Percentiles rank a stretch among this genome's conserved stretches.
phyloP scores from a whole-genome alignment of 2,113 vertebrate species.

The Neotoma lepida region DNA sequence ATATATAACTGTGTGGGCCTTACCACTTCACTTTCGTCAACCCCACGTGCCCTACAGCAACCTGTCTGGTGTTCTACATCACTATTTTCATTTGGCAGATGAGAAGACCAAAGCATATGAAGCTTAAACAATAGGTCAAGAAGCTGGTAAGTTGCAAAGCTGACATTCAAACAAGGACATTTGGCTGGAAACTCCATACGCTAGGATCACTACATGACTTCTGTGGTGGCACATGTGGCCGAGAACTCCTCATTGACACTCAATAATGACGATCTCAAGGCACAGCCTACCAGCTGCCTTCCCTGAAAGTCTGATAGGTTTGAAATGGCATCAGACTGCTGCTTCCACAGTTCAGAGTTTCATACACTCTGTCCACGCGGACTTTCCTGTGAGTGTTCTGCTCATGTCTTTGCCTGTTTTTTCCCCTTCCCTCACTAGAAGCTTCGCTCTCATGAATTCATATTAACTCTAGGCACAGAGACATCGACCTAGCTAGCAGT shows the following conservation, averaged over 20 bases:
- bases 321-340: neutral
- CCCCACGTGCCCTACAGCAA: neutral
- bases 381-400: neutral
- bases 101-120: neutral
- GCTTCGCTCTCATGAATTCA: neutral
- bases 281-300: neutral
- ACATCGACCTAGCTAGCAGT: neutral
- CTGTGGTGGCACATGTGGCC: neutral
- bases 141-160: neutral
- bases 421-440: neutral
- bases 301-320: neutral
- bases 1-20: neutral
- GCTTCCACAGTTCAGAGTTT: neutral
- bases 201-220: neutral
- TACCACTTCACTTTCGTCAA: neutral
- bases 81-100: neutral
- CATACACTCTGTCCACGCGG: neutral
- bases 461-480: neutral
- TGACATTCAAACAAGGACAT: neutral
- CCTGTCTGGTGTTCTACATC: neutral
- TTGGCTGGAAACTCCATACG: neutral
- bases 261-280: neutral
- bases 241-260: neutral
- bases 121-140: conserved; percentile 31
- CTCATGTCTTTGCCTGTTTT: neutral